phyloP scores from a whole-genome alignment of 2,797 vertebrate species.

The Melanotaenia parkinsoni region DNA sequence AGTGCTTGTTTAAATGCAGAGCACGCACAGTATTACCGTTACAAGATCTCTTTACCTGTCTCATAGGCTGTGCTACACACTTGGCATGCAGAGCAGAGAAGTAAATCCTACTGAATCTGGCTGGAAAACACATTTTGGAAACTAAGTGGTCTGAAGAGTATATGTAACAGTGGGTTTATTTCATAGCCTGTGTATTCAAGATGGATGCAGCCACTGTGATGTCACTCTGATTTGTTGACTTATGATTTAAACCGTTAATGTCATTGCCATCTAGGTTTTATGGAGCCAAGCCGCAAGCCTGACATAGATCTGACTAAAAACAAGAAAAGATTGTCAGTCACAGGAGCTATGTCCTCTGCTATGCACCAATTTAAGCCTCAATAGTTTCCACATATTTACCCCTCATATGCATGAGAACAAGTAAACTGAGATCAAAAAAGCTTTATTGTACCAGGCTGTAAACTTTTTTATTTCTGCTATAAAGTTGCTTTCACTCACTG shows the following conservation, averaged over 20 bases:
- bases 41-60: constrained; percentile 69
- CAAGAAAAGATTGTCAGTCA: not conserved
- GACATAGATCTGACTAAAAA: not conserved
- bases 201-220: not conserved
- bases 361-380: not conserved
- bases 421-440: not conserved
- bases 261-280: not conserved
- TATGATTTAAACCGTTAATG: not conserved
- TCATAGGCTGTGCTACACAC: constrained; percentile 50
- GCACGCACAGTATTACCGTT: constrained; percentile 55
- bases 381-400: not conserved
- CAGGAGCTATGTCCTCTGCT: not conserved
- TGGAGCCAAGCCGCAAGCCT: not conserved
- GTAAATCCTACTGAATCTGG: constrained; percentile 47
- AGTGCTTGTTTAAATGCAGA: constrained; percentile 57
- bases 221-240: not conserved
- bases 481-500: not conserved
- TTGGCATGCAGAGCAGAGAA: constrained; percentile 48
- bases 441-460: not conserved
- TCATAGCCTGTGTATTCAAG: not conserved
- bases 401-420: not conserved
- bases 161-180: constrained; percentile 22
- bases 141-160: constrained; percentile 18
- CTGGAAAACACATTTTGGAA: constrained; percentile 31
- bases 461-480: not conserved